phyloP scores from a whole-genome alignment of 2,888 invertebrate species.

The Gastracanthus pulcherrimus region DNA sequence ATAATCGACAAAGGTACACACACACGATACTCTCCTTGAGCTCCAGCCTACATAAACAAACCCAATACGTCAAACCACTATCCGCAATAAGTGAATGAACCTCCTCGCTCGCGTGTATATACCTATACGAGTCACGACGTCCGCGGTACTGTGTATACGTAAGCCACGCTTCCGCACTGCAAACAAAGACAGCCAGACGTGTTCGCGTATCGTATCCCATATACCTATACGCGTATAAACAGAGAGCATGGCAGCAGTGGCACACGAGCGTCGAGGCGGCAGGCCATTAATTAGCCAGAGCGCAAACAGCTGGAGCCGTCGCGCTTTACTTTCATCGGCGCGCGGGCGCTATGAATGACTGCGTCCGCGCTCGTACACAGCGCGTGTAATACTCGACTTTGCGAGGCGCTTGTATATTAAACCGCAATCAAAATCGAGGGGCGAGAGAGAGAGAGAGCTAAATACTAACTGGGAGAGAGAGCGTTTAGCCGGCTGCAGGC shows the following conservation, averaged over 20 bases:
- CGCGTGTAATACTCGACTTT: background rate
- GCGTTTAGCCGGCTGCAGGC: background rate
- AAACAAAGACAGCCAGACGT: too few relatives aligned
- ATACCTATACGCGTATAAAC: background rate
- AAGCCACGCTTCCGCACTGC: too few relatives aligned
- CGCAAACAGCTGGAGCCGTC: conserved; percentile 5
- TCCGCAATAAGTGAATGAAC: background rate
- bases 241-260: background rate
- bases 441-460: background rate
- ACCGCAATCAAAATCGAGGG: background rate
- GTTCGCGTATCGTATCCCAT: too few relatives aligned
- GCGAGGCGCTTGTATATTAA: background rate
- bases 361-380: background rate
- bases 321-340: conserved; percentile 10
- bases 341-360: conserved; percentile 4
- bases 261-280: background rate
- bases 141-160: too few relatives aligned
- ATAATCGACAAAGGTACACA: background rate
- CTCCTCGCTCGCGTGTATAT: too few relatives aligned
- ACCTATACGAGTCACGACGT: too few relatives aligned
- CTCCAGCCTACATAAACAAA: background rate
- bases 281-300: conserved; percentile 14
- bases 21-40: background rate
- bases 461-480: too few relatives aligned
- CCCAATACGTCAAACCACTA: background rate